Base-by-base conservation (phyloP, 1,140 invertebrate species). In the Sipha flava region DNA sequence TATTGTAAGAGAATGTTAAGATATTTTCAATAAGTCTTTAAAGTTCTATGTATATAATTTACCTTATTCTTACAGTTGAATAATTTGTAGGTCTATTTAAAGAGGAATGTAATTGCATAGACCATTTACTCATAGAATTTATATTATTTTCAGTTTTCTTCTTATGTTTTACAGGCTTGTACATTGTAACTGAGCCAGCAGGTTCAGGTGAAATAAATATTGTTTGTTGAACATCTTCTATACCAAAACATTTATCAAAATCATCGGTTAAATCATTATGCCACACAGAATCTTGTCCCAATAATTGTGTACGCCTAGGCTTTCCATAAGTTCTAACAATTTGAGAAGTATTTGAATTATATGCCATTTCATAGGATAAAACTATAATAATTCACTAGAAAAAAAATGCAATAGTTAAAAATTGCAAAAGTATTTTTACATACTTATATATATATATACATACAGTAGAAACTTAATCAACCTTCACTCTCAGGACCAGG, bases 201-300 rank as follows among this genome's bases (percentile, higher is more conserved):
- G 73, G 10, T 77, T 77, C 73, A 29, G 73, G 73, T 37, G 73
- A 77, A 23, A 77, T 26, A 77, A 77, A 77, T 77, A 34, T 77
- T n/a, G 73, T 59, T 57, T 59, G 52, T 40, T 40, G 34, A 43
- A n/a, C 34, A 77, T 77, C 49, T 10, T 77, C 49, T 59, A 77
- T 40, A 12, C 73, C 73, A 12, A 77, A 43, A 40, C 73, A 77
- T 77, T 59, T 57, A 5, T 77, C 73, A 14, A 77, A 77, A 43
- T 57, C 34, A 40, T 75, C 72, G 43, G 10, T 21, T 37, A 75
- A 37, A 75, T 75, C 21, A 77, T 77, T 34, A 59, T 77, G n/a
- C 73, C 73, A 77, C 3, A 77, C 5, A 26, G 73, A 52, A 26
- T 34, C 29, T 10, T 43, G 31, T n/a, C 73, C 45, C 10, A 77